Base-by-base conservation (phyloP, 2,797 vertebrate species). In the Gobio occitaniae region DNA sequence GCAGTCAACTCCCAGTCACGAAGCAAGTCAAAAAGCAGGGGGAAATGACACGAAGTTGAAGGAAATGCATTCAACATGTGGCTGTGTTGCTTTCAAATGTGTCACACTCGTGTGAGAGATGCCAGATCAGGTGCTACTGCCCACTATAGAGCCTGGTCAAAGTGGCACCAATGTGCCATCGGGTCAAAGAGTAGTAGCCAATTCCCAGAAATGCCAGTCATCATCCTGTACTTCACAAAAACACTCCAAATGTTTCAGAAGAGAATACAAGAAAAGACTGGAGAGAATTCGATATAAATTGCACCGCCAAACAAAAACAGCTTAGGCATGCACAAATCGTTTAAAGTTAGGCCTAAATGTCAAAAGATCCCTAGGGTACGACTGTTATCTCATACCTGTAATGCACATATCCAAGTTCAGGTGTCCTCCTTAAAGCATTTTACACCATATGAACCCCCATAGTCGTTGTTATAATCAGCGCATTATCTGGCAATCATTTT, bases 221-320 rank as follows among this genome's bases (percentile, higher is more conserved):
- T 66, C 41, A 21, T 25, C 15, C 63, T 78, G 61, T 70, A 78
- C 47, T 82, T 87, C 84, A 78, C 88, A 84, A 75, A 83, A 29
- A 83, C 61, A 15, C 76, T 88, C 50, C 44, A 84, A 85, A 90
- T 83, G 81, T 84, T 90, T 84, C 87, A 83, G 75, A 74, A 70
- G 41, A 84, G 8, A 54, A 87, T 47, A 76, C 38, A 77, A 48
- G 56, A 66, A 78, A 76, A 59, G 56, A 15, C 13, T 19, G 16
- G 17, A 52, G 81, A 69, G 77, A 80, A 85, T 75, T 76, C 59
- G 41, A 83, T 44, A 13, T 32, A 36, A 56, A 16, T 25, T 16
- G 6, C 21, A 44, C 21, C 21, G 19, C 4, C 3, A 52, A 36
- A 66, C 0, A 19, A 41, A 48, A 38, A 52, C 17, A 50, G 17